phyloP scores from a whole-genome alignment of 2,113 vertebrate genomes.

The Prionailurus bengalensis region DNA sequence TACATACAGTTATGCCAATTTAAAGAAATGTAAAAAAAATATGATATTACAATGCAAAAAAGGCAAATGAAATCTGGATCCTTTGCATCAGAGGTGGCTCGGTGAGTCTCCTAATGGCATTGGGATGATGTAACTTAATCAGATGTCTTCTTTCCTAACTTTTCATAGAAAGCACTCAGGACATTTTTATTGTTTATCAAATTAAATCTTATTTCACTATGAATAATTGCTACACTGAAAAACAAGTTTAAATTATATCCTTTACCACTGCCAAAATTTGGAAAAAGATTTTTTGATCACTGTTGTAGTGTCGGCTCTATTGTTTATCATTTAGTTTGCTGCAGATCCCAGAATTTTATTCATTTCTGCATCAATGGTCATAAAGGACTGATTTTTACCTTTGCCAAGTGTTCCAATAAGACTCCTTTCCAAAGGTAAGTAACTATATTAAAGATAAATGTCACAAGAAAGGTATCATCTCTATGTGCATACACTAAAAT shows the following conservation, averaged over 20 bases:
- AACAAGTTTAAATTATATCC: slow-evolving; percentile 15
- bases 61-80: background rate
- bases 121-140: background rate
- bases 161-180: background rate
- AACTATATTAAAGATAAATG: background rate
- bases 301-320: background rate
- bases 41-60: background rate
- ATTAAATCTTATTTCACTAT: slow-evolving; percentile 27
- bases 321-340: background rate
- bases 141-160: background rate
- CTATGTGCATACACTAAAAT: background rate
- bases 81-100: background rate
- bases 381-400: slow-evolving; percentile 17
- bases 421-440: slow-evolving; percentile 5
- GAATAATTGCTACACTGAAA: slow-evolving; percentile 12
- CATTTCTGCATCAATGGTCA: background rate
- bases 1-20: background rate
- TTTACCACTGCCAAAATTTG: background rate
- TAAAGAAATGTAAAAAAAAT: background rate
- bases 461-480: background rate
- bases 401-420: background rate
- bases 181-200: slow-evolving; percentile 31
- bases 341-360: background rate
- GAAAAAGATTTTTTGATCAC: background rate
- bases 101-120: background rate